Evolutionary conservation across 2,113 vertebrate genomes (phyloP), one percentile per base, ranked within the genome.

Genomic region (Eretmodus cyanostictus): DNA sequence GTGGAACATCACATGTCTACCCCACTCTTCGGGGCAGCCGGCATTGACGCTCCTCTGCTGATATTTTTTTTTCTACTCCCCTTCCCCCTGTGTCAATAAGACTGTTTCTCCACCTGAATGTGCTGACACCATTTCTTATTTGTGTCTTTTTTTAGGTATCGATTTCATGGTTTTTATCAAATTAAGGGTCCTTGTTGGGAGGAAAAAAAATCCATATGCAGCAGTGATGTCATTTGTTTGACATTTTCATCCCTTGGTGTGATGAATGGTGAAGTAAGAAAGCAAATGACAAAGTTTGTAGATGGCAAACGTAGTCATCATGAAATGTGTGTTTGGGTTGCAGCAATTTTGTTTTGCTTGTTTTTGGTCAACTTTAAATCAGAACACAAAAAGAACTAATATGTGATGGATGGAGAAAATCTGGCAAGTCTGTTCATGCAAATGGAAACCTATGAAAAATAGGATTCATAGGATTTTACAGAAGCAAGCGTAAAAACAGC

Each of bases 111-210:
- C 71, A 80, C 61, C 90, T 87, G 55, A 94, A 93, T 79, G 55
- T 61, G 66, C 89, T 89, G 89, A 92, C 91, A 92, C 59, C 34
- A 59, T 93, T 87, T 90, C 68, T 93, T 95, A 91, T 93, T 93
- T 91, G 92, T 92, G 82, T 93, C 91, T 91, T 94, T 95, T 94
- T 95, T 93, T 87, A 89, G 73, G 68, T 88, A 95, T 96, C 24
- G 95, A 96, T 96, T 93, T 92, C 89, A 89, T 86, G 84, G 68
- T 94, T 94, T 91, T 89, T 95, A 95, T 96, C 94, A 94, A 96
- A 95, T 96, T 90, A 95, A 86, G 90, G 73, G 54, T 78, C 80
- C 83, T 91, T 83, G 85, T 93, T 86, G 71, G 84, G 81, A 80
- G 81, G 79, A 0, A 4, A 38, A 88, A 89, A 94, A 94, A 95